phyloP scores from a whole-genome alignment of 2,113 vertebrate species.

The Promerops cafer region DNA sequence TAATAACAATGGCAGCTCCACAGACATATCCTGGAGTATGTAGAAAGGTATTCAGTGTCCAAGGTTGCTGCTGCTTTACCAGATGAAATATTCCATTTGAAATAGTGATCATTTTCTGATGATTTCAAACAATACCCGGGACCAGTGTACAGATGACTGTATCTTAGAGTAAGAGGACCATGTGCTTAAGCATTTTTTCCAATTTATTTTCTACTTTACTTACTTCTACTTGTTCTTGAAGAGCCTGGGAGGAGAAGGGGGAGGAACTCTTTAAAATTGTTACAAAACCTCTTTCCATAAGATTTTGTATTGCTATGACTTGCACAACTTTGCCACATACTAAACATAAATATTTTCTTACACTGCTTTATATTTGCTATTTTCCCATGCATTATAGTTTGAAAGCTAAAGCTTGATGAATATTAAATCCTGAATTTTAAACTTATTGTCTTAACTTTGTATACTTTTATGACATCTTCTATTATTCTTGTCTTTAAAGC shows the following conservation, averaged over 20 bases:
- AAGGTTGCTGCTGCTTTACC: neutral
- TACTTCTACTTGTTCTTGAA: conserved; percentile 12
- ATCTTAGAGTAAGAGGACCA: neutral
- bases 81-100: neutral
- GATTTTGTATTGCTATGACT: neutral
- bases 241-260: neutral
- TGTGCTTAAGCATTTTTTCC: neutral
- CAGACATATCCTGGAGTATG: neutral
- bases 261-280: neutral
- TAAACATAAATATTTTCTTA: neutral
- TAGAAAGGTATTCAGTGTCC: neutral
- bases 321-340: neutral
- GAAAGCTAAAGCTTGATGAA: neutral
- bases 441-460: neutral
- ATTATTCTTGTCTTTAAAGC: neutral
- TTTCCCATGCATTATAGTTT: neutral
- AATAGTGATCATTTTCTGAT: neutral
- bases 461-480: neutral
- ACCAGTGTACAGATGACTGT: neutral
- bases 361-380: neutral
- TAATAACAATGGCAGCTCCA: neutral
- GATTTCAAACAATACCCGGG: neutral
- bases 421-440: neutral
- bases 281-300: neutral
- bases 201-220: conserved; percentile 14